Conservation (phyloP, 2,888 invertebrate species). For the Amphimallon solstitiale region DNA sequence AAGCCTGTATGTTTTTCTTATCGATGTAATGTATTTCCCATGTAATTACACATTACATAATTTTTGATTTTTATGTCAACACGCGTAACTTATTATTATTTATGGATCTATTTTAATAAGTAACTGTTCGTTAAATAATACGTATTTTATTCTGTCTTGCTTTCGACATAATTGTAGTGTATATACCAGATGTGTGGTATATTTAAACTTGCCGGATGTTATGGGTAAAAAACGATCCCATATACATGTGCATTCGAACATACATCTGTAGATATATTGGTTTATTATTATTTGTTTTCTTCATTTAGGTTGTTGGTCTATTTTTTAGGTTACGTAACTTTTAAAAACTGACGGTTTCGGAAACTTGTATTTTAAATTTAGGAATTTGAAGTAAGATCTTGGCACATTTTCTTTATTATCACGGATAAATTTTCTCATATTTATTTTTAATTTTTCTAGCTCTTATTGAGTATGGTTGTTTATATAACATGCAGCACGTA, state of each 20-base stretch:
- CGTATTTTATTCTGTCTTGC: constrained; percentile 19
- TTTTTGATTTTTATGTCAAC: constrained; percentile 13
- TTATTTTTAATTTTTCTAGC: no score
- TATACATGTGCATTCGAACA: constrained; percentile 29
- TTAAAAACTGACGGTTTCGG: background rate
- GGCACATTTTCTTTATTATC: background rate
- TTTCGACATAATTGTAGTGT: constrained; percentile 33
- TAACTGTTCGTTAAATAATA: constrained; percentile 27
- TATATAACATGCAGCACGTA: no score
- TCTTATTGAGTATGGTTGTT: no score
- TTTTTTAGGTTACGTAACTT: constrained; percentile 14
- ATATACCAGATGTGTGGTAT: constrained; percentile 29
- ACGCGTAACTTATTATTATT: constrained; percentile 1
- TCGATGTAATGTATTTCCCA: background rate
- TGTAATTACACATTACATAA: constrained; percentile 28
- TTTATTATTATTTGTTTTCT: constrained; percentile 20
- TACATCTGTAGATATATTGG: constrained; percentile 23
- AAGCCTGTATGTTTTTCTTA: background rate
- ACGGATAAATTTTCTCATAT: background rate
- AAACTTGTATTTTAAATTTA: background rate
- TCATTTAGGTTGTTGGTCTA: constrained; percentile 5
- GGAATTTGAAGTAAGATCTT: no score
- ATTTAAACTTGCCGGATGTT: constrained; percentile 35
- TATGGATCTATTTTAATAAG: constrained; percentile 13
- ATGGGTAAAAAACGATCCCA: constrained; percentile 32